phyloP scores from a whole-genome alignment of 1,140 invertebrate genomes.

The Neuroterus valhalla region DNA sequence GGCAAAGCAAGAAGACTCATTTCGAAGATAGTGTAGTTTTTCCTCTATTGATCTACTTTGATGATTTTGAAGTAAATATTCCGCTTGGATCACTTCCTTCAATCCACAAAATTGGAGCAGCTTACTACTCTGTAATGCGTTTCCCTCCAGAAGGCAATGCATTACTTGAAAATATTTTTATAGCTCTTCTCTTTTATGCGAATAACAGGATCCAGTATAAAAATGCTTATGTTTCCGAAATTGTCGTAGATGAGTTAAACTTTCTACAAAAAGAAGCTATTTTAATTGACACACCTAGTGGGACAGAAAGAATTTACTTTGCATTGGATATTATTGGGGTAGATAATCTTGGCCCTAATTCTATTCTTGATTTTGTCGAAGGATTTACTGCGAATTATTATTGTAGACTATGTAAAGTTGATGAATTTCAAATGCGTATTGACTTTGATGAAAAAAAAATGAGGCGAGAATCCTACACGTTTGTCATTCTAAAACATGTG shows the following conservation, averaged over 20 bases:
- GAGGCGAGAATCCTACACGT: background rate
- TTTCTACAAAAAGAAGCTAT: conserved; percentile 36
- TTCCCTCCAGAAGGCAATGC: conserved; percentile 41
- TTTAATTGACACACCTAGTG: conserved; percentile 27
- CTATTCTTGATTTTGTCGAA: conserved; percentile 14
- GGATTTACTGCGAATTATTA: conserved; percentile 33
- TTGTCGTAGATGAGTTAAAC: conserved; percentile 34
- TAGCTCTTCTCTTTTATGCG: conserved; percentile 34
- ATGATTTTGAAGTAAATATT: conserved; percentile 34
- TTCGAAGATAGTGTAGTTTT: conserved; percentile 37
- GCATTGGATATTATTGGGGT: conserved; percentile 30
- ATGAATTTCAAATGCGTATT: background rate
- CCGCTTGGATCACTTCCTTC: conserved; percentile 39
- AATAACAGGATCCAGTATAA: conserved; percentile 9
- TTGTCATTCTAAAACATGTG: no score
- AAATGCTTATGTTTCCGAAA: conserved; percentile 34
- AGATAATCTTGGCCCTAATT: conserved; percentile 22
- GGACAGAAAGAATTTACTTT: conserved; percentile 37
- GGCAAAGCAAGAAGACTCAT: conserved; percentile 25
- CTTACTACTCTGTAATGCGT: conserved; percentile 36
- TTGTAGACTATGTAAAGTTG: conserved; percentile 26
- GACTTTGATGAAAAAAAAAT: background rate
- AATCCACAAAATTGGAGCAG: conserved; percentile 38
- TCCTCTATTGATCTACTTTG: conserved; percentile 30
- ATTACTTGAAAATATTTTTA: conserved; percentile 46